Percentiles rank a stretch among this genome's conserved stretches.
Evolutionary conservation across 2,888 invertebrate genomes (phyloP).

Genomic region (Gibbula magus): DNA sequence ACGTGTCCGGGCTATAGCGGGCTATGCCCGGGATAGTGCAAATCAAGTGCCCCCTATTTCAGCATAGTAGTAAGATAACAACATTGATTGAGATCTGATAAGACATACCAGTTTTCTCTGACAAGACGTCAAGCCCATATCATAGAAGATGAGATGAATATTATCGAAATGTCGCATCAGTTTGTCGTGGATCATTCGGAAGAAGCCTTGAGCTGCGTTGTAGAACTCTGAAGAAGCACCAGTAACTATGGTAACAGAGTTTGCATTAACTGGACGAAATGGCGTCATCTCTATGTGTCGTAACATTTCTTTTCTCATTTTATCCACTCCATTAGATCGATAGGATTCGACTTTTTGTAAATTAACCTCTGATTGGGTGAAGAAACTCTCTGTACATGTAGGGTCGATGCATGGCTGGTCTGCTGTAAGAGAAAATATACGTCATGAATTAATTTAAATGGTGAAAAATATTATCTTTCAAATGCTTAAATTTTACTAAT

Average conservation of each 20-base stretch:
- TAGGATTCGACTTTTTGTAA: background rate
- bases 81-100: background rate
- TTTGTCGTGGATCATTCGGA: background rate
- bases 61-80: background rate
- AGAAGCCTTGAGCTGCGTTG: background rate
- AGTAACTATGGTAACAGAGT: background rate
- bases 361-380: background rate
- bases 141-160: conserved; percentile 9
- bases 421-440: background rate
- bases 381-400: background rate
- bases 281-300: background rate
- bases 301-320: background rate
- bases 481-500: too few relatives aligned
- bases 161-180: background rate
- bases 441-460: too few relatives aligned
- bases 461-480: too few relatives aligned
- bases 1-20: too few relatives aligned
- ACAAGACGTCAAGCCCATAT: background rate
- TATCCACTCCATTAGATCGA: background rate
- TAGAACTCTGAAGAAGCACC: conserved; percentile 9
- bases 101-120: background rate
- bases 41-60: too few relatives aligned
- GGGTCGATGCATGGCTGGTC: background rate
- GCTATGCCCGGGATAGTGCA: too few relatives aligned
- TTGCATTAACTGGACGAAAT: background rate